Conservation (phyloP, 1,140 invertebrate species). For the Leptoteleia sp. region DNA sequence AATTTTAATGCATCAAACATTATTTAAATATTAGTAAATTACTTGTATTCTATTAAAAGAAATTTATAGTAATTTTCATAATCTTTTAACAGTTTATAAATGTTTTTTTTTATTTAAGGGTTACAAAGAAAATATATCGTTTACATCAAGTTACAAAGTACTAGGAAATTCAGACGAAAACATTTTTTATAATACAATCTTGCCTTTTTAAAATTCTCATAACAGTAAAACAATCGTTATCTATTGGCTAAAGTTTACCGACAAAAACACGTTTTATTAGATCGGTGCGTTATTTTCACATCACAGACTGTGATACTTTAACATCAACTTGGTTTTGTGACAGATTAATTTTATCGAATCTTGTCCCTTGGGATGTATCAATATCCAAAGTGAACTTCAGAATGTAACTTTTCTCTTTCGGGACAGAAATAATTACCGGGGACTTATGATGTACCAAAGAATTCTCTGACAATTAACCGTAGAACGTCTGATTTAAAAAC, state of each 20-base stretch:
- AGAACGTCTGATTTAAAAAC: too few species aligned
- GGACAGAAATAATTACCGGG: constrained; percentile 7
- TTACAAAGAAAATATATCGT: too few species aligned
- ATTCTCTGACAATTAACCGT: constrained; percentile 39
- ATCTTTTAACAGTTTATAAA: too few species aligned
- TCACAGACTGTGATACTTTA: constrained; percentile 38
- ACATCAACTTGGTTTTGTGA: constrained; percentile 29
- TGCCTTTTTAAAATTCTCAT: constrained; percentile 4
- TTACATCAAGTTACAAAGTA: too few species aligned
- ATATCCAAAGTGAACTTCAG: constrained; percentile 20
- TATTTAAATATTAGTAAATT: too few species aligned
- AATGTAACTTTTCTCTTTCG: constrained; percentile 35
- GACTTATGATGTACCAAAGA: constrained; percentile 14
- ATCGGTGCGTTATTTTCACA: constrained; percentile 41
- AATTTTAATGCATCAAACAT: too few species aligned
- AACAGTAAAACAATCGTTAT: not conserved
- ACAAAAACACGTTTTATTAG: constrained; percentile 20
- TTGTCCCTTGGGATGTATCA: constrained; percentile 35
- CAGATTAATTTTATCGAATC: constrained; percentile 48
- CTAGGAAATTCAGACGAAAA: too few species aligned
- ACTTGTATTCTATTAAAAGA: too few species aligned
- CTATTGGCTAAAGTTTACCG: not conserved
- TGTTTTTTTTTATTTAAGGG: too few species aligned
- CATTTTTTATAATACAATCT: too few species aligned
- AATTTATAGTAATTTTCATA: too few species aligned